Base-by-base conservation (phyloP, 2,113 vertebrate species). In the Columba janthina region DNA sequence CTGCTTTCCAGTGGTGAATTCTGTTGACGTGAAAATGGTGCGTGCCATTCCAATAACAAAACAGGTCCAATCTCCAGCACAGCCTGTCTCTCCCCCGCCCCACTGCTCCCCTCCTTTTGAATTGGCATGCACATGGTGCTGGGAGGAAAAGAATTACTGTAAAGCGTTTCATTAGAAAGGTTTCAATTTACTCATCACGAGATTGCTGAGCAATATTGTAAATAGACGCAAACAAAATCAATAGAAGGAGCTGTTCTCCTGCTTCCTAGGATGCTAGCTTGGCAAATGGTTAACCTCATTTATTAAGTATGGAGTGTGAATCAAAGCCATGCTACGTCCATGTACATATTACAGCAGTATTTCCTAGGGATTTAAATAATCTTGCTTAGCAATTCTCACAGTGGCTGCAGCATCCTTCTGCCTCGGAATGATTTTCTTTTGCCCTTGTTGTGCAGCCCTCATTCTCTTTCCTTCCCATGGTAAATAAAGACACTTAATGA, bases 151-250 rank as follows among this genome's bases (percentile, higher is more conserved):
- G 21, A 74, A 82, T 77, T 85, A 70, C 88, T 78, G 57, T 73
- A 76, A 89, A 93, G 85, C 24, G 14, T 95, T 97, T 92, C 15
- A 62, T 88, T 92, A 94, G 83, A 96, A 97, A 97, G 79, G 65
- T 94, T 97, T 97, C 90, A 94, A 97, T 98, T 96, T 96, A 91
- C 90, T 95, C 90, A 92, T 95, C 86, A 94, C 1, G 25, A 67
- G 38, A 92, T 83, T 80, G 69, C 91, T 80, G 95, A 96, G 94
- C 56, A 69, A 74, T 86, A 65, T 74, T 67, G 66, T 91, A 94
- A 84, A 90, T 14, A 87, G 69, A 92, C 72, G 81, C 69, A 56
- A 83, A 89, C 32, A 11, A 88, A 92, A 92, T 89, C 88, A 67
- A 85, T n/a, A 51, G 51, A 32, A 91, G 42, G 64, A 94, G 54